These are phyloP conservation scores for Pogonocherus hispidulus DNA, from an alignment of 2,888 invertebrate species.

Conservation along the genomic window DNA sequence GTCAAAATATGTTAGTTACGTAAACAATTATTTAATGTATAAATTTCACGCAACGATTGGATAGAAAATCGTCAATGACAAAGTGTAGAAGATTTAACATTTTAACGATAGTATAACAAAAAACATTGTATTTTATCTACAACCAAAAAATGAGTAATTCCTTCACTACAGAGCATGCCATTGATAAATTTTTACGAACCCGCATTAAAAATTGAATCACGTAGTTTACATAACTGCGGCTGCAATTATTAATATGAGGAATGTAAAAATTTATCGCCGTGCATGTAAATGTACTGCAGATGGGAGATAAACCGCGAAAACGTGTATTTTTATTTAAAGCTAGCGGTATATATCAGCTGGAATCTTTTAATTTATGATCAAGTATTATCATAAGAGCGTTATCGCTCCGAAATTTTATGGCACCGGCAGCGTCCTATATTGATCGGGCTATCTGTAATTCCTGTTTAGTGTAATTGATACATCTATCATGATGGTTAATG, in stretches of 20 bases:
- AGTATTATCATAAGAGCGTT: constrained; percentile 35
- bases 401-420: constrained; percentile 29
- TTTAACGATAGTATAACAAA: too few species aligned
- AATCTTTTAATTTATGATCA: constrained; percentile 33
- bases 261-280: constrained; percentile 15
- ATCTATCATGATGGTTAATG: constrained; percentile 38
- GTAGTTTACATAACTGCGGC: neutral
- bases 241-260: constrained; percentile 4
- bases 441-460: constrained; percentile 39
- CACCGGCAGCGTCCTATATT: constrained; percentile 24
- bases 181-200: neutral
- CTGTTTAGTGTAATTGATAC: constrained; percentile 38
- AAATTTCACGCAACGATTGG: too few species aligned
- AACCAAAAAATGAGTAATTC: neutral
- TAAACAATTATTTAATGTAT: too few species aligned
- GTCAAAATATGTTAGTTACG: too few species aligned
- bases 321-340: neutral
- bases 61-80: too few species aligned
- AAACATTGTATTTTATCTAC: too few species aligned
- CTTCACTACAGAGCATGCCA: neutral
- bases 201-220: neutral
- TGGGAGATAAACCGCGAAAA: constrained; percentile 12
- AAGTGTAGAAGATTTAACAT: too few species aligned
- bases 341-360: constrained; percentile 13
- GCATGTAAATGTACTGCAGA: constrained; percentile 15